Evolutionary conservation across 2,888 invertebrate genomes (phyloP).

Genomic region (Mellilla xanthometata): DNA sequence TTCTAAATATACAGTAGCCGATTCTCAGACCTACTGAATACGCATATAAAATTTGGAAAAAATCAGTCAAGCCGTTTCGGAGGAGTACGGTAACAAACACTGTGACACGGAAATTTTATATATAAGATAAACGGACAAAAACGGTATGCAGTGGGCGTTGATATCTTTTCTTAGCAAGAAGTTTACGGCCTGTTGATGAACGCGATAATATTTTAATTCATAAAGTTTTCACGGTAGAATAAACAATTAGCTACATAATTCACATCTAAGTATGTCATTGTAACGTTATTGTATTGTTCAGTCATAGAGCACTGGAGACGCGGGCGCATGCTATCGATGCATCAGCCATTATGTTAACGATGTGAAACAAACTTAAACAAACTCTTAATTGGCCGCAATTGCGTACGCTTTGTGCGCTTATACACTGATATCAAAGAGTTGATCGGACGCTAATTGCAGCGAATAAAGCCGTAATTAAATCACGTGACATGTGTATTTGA

Average conservation of each 20-base stretch:
- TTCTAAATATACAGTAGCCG: too few species aligned
- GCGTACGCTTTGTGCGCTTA: conserved; percentile 63
- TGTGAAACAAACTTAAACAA: conserved; percentile 62
- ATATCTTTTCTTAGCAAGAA: conserved; percentile 1
- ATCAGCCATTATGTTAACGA: conserved; percentile 68
- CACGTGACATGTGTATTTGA: conserved; percentile 36
- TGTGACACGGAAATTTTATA: too few species aligned
- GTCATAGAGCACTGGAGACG: conserved; percentile 37
- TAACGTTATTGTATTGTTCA: conserved; percentile 41
- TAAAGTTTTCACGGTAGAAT: conserved; percentile 3
- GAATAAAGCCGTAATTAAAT: conserved; percentile 48
- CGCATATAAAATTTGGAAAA: too few species aligned
- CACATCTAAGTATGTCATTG: conserved; percentile 27
- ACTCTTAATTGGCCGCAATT: conserved; percentile 70
- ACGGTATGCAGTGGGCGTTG: neutral
- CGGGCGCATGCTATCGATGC: conserved; percentile 36
- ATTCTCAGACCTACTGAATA: too few species aligned
- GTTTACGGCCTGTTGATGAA: neutral
- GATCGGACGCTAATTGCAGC: conserved; percentile 55
- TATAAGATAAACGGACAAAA: too few species aligned
- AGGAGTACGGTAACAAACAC: too few species aligned
- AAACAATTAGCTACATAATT: conserved; percentile 12
- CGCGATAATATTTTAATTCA: neutral
- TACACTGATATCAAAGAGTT: conserved; percentile 44
- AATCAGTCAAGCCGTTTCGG: too few species aligned